Conservation (phyloP, 37 sponge, comb jelly and placozoan genomes). For the Diacarnus erythraeanus region DNA sequence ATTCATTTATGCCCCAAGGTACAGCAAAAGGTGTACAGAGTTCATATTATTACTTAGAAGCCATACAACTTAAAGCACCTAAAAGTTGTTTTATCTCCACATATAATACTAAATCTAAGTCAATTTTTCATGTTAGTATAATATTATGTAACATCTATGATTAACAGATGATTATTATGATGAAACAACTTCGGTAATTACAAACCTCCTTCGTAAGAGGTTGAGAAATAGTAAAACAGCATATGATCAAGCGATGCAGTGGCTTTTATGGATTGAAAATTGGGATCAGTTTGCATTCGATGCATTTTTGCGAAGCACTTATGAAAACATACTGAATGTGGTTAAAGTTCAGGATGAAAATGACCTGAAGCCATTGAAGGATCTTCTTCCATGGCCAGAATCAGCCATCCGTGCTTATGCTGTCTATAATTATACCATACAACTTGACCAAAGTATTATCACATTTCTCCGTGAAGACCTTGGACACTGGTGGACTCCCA, state of each 20-base stretch:
- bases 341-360: neutral
- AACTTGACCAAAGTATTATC: conserved; percentile 40
- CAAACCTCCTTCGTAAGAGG: conserved; percentile 8
- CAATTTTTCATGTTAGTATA: no score
- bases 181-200: neutral
- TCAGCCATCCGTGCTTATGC: conserved; percentile 42
- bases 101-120: no score
- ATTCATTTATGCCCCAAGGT: no score
- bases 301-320: conserved; percentile 30
- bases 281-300: no score
- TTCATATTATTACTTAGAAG: no score
- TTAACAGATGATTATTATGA: conserved; percentile 37
- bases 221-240: neutral
- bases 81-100: no score
- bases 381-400: conserved; percentile 66
- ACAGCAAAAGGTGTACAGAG: no score
- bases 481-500: conserved; percentile 46
- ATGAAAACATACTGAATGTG: neutral
- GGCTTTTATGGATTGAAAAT: conserved; percentile 46
- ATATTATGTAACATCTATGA: no score
- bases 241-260: conserved; percentile 12
- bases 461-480: conserved; percentile 37
- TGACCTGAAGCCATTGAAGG: conserved; percentile 16
- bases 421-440: conserved; percentile 26
- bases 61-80: no score